A percentile compares a stretch with the other conserved stretches of the same genome.
Conservation (phyloP, 2,113 vertebrate genomes). For the Leptocoma aspasia region DNA sequence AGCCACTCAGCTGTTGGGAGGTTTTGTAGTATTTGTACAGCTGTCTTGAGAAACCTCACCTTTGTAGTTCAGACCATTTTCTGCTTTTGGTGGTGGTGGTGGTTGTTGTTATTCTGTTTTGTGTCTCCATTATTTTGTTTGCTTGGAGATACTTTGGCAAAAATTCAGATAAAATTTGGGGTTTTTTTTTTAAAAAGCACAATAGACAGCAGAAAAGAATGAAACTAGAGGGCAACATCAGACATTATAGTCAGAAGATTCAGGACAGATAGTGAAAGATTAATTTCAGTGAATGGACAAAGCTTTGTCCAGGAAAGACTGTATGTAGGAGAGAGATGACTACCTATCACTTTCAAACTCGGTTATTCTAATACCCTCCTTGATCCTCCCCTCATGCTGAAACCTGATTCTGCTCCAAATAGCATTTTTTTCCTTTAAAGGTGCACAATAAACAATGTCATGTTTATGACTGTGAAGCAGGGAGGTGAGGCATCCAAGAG, state of each 20-base stretch:
- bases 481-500: neutral
- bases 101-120: neutral
- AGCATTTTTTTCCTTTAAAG: neutral
- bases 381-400: neutral
- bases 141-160: neutral
- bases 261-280: neutral
- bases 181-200: neutral
- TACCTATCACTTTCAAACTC: neutral
- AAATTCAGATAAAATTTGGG: neutral
- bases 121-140: neutral
- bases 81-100: neutral
- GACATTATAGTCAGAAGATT: neutral
- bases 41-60: neutral
- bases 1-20: neutral
- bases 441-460: neutral
- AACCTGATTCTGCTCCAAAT: neutral
- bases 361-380: neutral
- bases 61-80: neutral
- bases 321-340: neutral
- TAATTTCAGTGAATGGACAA: neutral
- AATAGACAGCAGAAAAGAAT: neutral
- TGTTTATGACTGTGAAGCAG: neutral
- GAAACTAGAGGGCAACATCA: neutral
- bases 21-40: neutral
- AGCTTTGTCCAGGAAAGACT: neutral